Base-by-base conservation (phyloP, 2,113 vertebrate genomes). In the Phaetusa simplex region DNA sequence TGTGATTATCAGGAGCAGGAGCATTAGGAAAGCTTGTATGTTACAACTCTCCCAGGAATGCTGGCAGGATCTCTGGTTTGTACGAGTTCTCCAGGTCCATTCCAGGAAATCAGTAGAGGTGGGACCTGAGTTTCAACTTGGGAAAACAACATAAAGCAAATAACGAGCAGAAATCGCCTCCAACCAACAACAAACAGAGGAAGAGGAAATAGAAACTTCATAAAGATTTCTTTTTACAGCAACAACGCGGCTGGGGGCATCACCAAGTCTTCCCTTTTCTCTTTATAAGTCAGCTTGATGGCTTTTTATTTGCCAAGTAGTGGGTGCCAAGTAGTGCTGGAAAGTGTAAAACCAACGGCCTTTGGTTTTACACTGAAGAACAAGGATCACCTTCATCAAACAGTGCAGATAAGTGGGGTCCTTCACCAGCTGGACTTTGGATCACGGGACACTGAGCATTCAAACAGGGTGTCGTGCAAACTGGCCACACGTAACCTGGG, bases 371-470 rank as follows among this genome's bases (percentile, higher is more conserved):
- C 47, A 22, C 47, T 12, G 21, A 22, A 22, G 47, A 49, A 49
- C 92, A 82, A 82, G 94, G 73, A 87, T 96, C 93, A 93, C 36
- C 78, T 77, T 94, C 79, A 20, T 82, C 93, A 97, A 96, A 96
- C 89, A 97, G 70, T 66, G 70, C 53, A 85, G 94, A 96, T 96
- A 95, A 94, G 84, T 49, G 47, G 56, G 72, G 53, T 92, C 71
- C 86, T 89, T 94, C 81, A 89, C 69, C 77, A 76, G 43, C 1
- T 12, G 87, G 81, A 95, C 96, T 96, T 94, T 78, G 71, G 85
- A 24, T 47, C 34, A 8, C 1, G 2, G 92, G 64, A 66, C 93
- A 53, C 22, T 0, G 62, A 77, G 42, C 26, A 6, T 72, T 64
- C 32, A 17, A 56, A 79, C 55, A 82, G 32, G 13, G 16, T 27